Evolutionary conservation across 2,888 invertebrate species (phyloP).

Genomic region (Argyra leucocephala): DNA sequence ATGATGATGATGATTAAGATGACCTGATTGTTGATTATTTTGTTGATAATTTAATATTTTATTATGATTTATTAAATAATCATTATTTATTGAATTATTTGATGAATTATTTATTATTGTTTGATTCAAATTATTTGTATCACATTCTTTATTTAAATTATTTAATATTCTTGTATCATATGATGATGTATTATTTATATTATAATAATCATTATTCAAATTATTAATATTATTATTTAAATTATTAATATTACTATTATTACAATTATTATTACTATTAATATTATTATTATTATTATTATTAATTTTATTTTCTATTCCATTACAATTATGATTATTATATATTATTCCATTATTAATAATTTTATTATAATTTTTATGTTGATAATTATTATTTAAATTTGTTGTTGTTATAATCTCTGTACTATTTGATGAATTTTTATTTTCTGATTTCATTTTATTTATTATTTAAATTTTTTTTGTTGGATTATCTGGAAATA

Average conservation of each 20-base stretch:
- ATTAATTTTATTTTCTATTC: not conserved
- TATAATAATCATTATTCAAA: not conserved
- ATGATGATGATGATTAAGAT: not conserved
- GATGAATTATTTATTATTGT: not conserved
- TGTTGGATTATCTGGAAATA: too few relatives aligned
- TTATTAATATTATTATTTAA: not conserved
- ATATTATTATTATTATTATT: not conserved
- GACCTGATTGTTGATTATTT: not conserved
- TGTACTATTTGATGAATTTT: not conserved
- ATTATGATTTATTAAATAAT: slow-evolving; percentile 4
- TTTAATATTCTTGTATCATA: not conserved
- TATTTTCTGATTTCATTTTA: not conserved
- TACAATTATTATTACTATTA: not conserved
- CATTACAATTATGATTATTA: not conserved
- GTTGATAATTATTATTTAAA: slow-evolving; percentile 6
- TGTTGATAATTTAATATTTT: slow-evolving; percentile 2
- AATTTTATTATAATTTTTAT: not conserved
- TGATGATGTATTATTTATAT: not conserved
- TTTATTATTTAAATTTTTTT: not conserved
- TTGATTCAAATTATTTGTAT: not conserved
- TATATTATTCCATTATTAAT: not conserved
- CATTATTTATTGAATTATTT: not conserved
- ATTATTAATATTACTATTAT: not conserved
- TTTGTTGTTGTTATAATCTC: not conserved
- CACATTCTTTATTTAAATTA: not conserved